phyloP scores from a whole-genome alignment of 2,113 vertebrate genomes.

The Tamias sibiricus region DNA sequence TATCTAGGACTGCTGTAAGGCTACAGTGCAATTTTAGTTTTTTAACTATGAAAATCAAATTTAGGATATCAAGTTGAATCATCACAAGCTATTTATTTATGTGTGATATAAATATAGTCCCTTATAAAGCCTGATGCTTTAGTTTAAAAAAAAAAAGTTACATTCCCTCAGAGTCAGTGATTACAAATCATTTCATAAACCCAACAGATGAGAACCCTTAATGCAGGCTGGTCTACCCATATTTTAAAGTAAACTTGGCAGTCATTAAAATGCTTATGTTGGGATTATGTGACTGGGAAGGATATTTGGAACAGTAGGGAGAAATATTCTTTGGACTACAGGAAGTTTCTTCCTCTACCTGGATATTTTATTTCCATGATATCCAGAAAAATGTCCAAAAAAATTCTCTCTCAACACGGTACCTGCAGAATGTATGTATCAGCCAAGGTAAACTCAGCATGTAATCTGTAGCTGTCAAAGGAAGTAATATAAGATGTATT shows the following conservation, averaged over 20 bases:
- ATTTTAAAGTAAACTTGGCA: conserved; percentile 43
- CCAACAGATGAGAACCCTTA: not conserved
- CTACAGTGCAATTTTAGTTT: not conserved
- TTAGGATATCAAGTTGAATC: conserved; percentile 43
- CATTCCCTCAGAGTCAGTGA: not conserved
- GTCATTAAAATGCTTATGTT: conserved; percentile 10
- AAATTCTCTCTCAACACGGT: not conserved
- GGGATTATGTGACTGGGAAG: not conserved
- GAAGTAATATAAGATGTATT: conserved; percentile 70
- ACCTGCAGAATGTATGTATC: conserved; percentile 47
- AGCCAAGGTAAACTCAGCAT: conserved; percentile 60
- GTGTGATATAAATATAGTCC: not conserved
- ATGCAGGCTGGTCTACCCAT: conserved; percentile 1
- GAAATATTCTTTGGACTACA: conserved; percentile 20
- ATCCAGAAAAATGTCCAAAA: conserved; percentile 49
- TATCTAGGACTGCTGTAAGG: not conserved
- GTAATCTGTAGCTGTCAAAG: conserved; percentile 68
- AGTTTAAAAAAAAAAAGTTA: not conserved
- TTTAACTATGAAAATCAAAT: conserved; percentile 54
- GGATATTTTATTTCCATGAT: conserved; percentile 50
- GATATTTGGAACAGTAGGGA: conserved; percentile 27
- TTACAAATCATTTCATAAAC: conserved; percentile 36
- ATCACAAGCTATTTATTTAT: conserved; percentile 26
- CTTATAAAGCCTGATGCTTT: conserved; percentile 29
- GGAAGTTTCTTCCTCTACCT: conserved; percentile 52